Evolutionary conservation across 2,113 vertebrate genomes (phyloP), one percentile per base, ranked within the genome.

Genomic region (Hipposideros armiger): DNA sequence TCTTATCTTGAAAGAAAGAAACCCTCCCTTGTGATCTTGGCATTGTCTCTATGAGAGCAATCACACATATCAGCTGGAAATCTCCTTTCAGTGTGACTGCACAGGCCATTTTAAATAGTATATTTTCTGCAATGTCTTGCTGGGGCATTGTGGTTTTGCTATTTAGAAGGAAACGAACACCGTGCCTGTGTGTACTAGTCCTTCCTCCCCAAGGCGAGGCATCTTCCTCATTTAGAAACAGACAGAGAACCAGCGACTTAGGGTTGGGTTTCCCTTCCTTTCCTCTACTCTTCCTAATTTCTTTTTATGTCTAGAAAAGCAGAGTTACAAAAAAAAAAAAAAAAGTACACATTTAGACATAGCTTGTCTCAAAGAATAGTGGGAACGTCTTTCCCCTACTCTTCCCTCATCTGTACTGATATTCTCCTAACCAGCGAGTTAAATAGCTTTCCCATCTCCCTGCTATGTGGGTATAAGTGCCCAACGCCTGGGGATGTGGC

Each of bases 1-100:
- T 91, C 95, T 93, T 74, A 80, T 91, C 91, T 78, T 22, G 92
- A 95, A 82, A 84, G 81, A 36, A 86, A 72, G 97, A 93, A 87
- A 54, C 62, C 64, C 42, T 92, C 85, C 72, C 93, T 82, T 70
- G 91, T 76, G 82, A 56, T 80, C 77, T 4, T 4, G 73, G 91
- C 45, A 56, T 70, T 54, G 67, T 96, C 88, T 93, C 85, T 54
- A 5, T 0, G 77, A 95, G 78, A 95, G 80, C 96, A 94, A 96
- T 88, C 93, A 73, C 56, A 78, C 6, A 0, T 2, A 91, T 47
- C 88, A 58, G 88, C 94, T 52, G 92, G 96, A 93, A 64, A 62
- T 70, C 81, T 36, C 60, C 82, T 94, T 40, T 56, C 88, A 32
- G 66, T 47, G 54, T 24, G 58, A 60, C 76, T 13, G 60, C 64